phyloP scores from a whole-genome alignment of 2,113 vertebrate species.

The Salminus brasiliensis region DNA sequence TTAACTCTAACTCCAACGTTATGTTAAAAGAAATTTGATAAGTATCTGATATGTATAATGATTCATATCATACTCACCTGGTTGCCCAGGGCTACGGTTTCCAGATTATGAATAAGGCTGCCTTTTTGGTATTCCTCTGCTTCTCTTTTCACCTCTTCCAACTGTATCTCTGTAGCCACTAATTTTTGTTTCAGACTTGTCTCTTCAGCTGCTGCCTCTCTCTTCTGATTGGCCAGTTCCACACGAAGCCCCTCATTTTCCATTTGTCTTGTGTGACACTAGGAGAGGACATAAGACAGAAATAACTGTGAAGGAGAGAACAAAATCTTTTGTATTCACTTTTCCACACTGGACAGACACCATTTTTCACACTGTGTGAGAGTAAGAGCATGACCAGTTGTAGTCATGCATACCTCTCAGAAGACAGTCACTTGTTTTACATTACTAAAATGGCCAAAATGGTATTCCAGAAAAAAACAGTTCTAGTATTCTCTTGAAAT shows the following conservation, averaged over 20 bases:
- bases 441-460: too few species aligned
- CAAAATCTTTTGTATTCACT: neutral
- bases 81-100: conserved; percentile 52
- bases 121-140: conserved; percentile 57
- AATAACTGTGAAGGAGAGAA: neutral
- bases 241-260: conserved; percentile 50
- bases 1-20: too few species aligned
- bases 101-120: conserved; percentile 46
- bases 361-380: neutral
- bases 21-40: too few species aligned
- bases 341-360: neutral
- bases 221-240: conserved; percentile 61
- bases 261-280: conserved; percentile 62
- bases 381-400: neutral
- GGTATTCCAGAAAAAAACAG: too few species aligned
- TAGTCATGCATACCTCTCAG: neutral
- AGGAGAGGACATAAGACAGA: conserved; percentile 5
- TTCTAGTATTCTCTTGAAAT: neutral
- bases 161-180: conserved; percentile 61
- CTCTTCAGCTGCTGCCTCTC: conserved; percentile 62
- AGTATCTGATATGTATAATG: too few species aligned
- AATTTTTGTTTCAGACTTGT: conserved; percentile 63
- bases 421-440: too few species aligned
- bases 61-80: conserved; percentile 62
- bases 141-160: conserved; percentile 48